phyloP scores from a whole-genome alignment of 2,113 vertebrate species.

The Nettapus auritus region DNA sequence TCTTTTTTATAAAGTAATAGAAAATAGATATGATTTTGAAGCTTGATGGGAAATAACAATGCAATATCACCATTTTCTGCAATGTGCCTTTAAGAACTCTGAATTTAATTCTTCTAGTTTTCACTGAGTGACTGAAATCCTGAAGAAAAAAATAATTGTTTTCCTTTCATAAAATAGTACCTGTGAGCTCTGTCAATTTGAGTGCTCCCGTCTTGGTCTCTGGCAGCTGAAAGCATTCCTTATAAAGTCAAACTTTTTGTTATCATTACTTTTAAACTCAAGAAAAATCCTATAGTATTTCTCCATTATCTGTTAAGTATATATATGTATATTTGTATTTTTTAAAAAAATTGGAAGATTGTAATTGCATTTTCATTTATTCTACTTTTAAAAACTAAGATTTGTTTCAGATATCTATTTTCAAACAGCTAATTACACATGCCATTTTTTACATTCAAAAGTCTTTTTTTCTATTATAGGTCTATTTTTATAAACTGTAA shows the following conservation, averaged over 20 bases:
- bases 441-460: background rate
- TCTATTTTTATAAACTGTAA: background rate
- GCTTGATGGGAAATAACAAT: background rate
- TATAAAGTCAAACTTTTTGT: background rate
- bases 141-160: background rate
- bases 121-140: background rate
- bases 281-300: background rate
- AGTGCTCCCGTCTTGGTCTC: background rate
- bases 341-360: no score
- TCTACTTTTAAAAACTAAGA: background rate
- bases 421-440: background rate
- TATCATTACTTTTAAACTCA: background rate
- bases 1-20: background rate
- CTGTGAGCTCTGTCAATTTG: background rate
- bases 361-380: background rate
- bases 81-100: background rate
- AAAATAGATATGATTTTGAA: background rate
- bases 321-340: no score
- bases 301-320: background rate
- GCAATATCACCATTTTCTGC: background rate
- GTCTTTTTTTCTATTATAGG: background rate
- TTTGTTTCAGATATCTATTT: slow-evolving; percentile 2
- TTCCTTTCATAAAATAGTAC: background rate
- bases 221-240: background rate
- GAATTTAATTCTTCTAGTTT: background rate